phyloP scores from a whole-genome alignment of 2,888 invertebrate genomes.

The Lagria hirta region DNA sequence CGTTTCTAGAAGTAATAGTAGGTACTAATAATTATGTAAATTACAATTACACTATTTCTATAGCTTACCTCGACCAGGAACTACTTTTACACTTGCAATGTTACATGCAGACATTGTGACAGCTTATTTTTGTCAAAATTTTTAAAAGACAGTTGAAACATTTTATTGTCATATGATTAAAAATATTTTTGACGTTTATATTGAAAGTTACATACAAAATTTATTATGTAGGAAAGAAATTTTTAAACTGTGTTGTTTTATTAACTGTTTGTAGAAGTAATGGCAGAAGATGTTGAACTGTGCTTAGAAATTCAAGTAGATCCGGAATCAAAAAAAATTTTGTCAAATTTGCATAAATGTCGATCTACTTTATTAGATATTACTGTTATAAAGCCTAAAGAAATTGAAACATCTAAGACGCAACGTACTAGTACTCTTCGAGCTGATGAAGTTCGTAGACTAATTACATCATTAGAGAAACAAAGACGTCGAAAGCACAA shows the following conservation, averaged over 20 bases:
- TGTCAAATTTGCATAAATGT: slow-evolving; percentile 41
- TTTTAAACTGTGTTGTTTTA: slow-evolving; percentile 6
- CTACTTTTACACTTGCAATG: slow-evolving; percentile 7
- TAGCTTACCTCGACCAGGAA: slow-evolving; percentile 24
- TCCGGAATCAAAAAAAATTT: slow-evolving; percentile 43
- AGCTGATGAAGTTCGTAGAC: slow-evolving; percentile 38
- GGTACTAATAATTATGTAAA: no score
- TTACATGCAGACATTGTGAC: slow-evolving; percentile 21
- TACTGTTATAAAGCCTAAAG: slow-evolving; percentile 47
- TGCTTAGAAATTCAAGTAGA: slow-evolving; percentile 49
- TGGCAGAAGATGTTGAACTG: slow-evolving; percentile 37
- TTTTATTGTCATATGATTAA: no score
- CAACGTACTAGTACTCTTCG: slow-evolving; percentile 36
- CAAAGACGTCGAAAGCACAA: slow-evolving; percentile 36
- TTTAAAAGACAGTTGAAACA: no score
- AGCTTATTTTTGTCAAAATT: no score
- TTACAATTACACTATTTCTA: no score
- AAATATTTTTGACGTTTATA: slow-evolving; percentile 12
- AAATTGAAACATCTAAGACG: slow-evolving; percentile 33
- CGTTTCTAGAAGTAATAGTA: slow-evolving; percentile 28
- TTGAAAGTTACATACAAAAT: slow-evolving; percentile 11
- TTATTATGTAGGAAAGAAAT: slow-evolving; percentile 15
- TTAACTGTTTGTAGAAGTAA: slow-evolving; percentile 3
- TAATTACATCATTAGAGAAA: slow-evolving; percentile 41
- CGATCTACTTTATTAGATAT: slow-evolving; percentile 46